Conservation (phyloP, 1,140 invertebrate genomes). For the Drosophila busckii region DNA sequence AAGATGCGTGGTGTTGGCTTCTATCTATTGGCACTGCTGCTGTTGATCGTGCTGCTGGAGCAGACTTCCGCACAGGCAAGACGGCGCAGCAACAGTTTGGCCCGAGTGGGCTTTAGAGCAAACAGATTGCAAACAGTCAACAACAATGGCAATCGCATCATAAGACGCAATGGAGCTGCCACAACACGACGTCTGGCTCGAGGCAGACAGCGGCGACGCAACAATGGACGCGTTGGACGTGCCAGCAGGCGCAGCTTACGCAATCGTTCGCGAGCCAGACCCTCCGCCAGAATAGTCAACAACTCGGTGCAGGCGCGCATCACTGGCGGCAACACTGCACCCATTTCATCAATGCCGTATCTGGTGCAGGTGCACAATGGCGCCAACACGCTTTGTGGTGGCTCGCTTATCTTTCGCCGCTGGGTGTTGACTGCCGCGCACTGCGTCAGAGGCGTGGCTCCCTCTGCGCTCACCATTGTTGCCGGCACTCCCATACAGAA, state of each 20-base stretch:
- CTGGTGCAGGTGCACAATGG: slow-evolving; percentile 44
- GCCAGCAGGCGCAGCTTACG: background rate
- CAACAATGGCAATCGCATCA: background rate
- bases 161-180: background rate
- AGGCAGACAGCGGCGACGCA: background rate
- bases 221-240: background rate
- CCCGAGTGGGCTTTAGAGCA: too few species aligned
- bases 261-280: background rate
- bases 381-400: slow-evolving; percentile 26
- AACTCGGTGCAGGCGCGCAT: slow-evolving; percentile 3
- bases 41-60: slow-evolving; percentile 20
- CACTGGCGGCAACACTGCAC: slow-evolving; percentile 11
- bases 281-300: background rate
- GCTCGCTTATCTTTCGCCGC: background rate
- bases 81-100: too few species aligned
- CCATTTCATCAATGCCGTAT: slow-evolving; percentile 6
- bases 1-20: slow-evolving; percentile 49
- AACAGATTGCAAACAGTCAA: too few species aligned
- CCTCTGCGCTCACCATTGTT: slow-evolving; percentile 11
- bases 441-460: slow-evolving; percentile 15
- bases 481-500: slow-evolving; percentile 32
- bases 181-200: too few species aligned
- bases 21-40: slow-evolving; percentile 25
- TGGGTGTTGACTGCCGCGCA: slow-evolving; percentile 52
- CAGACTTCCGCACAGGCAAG: background rate